Base-by-base conservation (phyloP, 2,888 invertebrate genomes). In the Tubulanus polymorphus region DNA sequence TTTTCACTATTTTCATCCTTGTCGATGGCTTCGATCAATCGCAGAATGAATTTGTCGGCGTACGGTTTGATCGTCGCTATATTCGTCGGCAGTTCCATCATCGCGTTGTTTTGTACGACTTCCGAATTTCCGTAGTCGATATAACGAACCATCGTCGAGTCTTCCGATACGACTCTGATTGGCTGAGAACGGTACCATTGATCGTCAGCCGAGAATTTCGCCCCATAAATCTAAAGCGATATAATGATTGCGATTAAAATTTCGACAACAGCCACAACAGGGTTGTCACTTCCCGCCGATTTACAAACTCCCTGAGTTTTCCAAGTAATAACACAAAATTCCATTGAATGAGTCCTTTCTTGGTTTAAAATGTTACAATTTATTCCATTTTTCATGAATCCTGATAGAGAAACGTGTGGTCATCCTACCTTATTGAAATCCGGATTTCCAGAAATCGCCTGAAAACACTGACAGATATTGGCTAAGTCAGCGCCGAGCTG, bases 81-180 rank as follows among this genome's bases (percentile, higher is more conserved):
- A 27, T 62, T 61, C 27, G 59, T 63, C 0, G 71, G 69, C 18
- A 74, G 65, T 41, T 74, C 73, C 2, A 71, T 69, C 12, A 74
- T 54, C 20, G 55, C 59, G n/a, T 53, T 53, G 32, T 54, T 48
- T 46, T 56, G 27, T 37, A 69, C 59, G 48, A 72, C 73, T 54
- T 74, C 74, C 37, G 63, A 64, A 58, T 74, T 74, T 0, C 74
- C 74, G 59, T 67, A 74, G 59, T 74, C 74, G 45, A 74, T 63
- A 50, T 70, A 74, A 62, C 67, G 70, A 15, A 74, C 71, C 57
- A 68, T 70, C 23, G n/a, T n/a, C n/a, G n/a, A n/a, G n/a, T n/a
- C n/a, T 5, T 41, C 41, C 5, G 41, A 41, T 8, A 41, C 15
- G 28, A 25, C 15, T 27, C 26, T 15, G 26, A 26, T 37, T n/a